Percentiles rank a stretch among this genome's conserved stretches.
phyloP scores from a whole-genome alignment of 1,140 invertebrate genomes.

The Solenopsis fugax region DNA sequence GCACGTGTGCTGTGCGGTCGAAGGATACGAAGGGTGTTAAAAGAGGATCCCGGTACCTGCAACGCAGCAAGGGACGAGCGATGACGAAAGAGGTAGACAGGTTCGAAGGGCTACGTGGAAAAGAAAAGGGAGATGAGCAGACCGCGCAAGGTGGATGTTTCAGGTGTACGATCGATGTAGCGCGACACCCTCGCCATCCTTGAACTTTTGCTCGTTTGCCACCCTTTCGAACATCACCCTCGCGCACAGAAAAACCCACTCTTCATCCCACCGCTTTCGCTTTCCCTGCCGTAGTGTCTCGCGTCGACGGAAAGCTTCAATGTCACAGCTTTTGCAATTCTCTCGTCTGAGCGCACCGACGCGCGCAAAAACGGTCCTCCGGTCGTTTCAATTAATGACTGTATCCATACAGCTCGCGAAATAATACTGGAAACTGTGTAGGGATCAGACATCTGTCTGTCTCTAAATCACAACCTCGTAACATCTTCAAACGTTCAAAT shows the following conservation, averaged over 20 bases:
- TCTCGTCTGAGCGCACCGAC: conserved; percentile 67
- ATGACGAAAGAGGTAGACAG: not conserved
- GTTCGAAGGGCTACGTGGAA: conserved; percentile 11
- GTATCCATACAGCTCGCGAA: conserved; percentile 44
- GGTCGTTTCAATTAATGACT: conserved; percentile 74
- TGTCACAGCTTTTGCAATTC: conserved; percentile 74
- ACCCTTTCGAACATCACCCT: conserved; percentile 42
- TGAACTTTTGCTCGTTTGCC: conserved; percentile 61
- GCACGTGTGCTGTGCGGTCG: conserved; percentile 6
- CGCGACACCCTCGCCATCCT: conserved; percentile 65
- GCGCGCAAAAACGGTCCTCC: conserved; percentile 27
- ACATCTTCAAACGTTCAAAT: conserved; percentile 14
- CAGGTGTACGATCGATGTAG: conserved; percentile 79
- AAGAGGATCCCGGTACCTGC: conserved; percentile 45
- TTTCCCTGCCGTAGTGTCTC: conserved; percentile 9
- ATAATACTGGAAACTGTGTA: conserved; percentile 20
- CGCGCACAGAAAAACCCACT: conserved; percentile 37
- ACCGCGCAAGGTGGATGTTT: conserved; percentile 66
- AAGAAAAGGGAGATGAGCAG: conserved; percentile 43
- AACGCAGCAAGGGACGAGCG: not conserved
- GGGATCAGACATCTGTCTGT: not conserved
- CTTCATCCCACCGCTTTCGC: conserved; percentile 17
- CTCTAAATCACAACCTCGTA: not conserved
- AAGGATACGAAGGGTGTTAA: conserved; percentile 33
- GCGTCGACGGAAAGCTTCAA: conserved; percentile 64